Evolutionary conservation across 2,113 vertebrate species (phyloP), one percentile per base, ranked within the genome.

Genomic region (Butorides virescens): DNA sequence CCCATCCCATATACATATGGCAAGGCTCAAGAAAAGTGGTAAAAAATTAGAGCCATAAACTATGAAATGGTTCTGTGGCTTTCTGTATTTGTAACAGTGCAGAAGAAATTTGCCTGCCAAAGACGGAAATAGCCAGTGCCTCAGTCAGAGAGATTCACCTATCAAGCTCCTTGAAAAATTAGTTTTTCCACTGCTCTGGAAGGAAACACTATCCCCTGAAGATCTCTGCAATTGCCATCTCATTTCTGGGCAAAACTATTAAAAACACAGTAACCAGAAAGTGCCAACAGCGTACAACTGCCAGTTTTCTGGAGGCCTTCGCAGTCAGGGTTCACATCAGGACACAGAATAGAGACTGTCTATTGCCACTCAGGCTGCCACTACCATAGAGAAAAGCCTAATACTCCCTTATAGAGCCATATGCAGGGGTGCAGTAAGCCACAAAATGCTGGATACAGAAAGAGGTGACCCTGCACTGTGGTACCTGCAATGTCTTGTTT

Each of bases 161-260:
- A 68, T 81, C 77, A 82, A 87, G 49, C 61, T 82, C 46, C 59
- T 88, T 70, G 62, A 87, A 96, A 95, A 95, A 32, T 82, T 34
- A 61, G 23, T 56, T 97, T 96, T 96, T 94, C 94, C 90, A 91
- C 53, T 87, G 27, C 68, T 92, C 26, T 25, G 94, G 73, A 96
- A 95, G 59, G 61, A 95, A 95, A 95, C n/a, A 55, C 59, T 89
- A 92, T 86, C 65, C 66, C 37, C 77, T 88, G 70, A 87, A 91
- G 61, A 88, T 66, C 53, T 93, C 87, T 96, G 94, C 87, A 94
- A 95, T 79, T 95, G 58, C 71, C 84, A 93, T 96, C 90, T 91
- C 27, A 76, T 94, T 96, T 91, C 90, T 94, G 93, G 87, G 85
- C 70, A 93, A 91, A 94, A 90, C 83, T 29, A 49, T 52, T 85